Percentiles rank a stretch among this genome's conserved stretches.
Evolutionary conservation across 2,113 vertebrate genomes (phyloP).

Genomic region (Tapirus terrestris): DNA sequence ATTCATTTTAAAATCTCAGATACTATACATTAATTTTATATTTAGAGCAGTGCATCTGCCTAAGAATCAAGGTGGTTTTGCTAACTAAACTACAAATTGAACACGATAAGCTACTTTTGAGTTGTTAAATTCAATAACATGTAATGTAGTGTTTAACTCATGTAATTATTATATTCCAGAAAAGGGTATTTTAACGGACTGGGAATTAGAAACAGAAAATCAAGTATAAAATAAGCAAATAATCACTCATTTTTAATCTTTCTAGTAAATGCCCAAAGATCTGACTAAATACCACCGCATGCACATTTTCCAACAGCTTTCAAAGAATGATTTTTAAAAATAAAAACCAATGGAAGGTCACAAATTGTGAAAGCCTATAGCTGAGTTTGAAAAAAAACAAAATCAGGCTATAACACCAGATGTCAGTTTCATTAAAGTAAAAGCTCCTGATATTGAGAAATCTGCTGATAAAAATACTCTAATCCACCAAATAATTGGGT

Average conservation of each 20-base stretch:
- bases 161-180: constrained; percentile 10
- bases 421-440: constrained; percentile 47
- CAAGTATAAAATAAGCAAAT: constrained; percentile 44
- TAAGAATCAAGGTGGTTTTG: constrained; percentile 59
- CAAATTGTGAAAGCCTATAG: not conserved
- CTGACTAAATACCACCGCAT: not conserved
- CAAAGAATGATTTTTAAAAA: too few species aligned
- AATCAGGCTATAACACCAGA: not conserved
- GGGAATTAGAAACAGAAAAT: constrained; percentile 22
- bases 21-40: constrained; percentile 26
- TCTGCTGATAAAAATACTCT: constrained; percentile 13
- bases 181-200: not conserved
- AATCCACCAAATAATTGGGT: constrained; percentile 49
- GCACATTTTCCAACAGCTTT: not conserved
- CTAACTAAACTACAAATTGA: not conserved
- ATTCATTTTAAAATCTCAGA: constrained; percentile 15
- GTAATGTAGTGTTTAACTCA: not conserved
- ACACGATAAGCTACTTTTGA: constrained; percentile 39
- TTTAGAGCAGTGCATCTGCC: not conserved
- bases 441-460: constrained; percentile 44
- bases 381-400: not conserved
- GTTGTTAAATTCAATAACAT: not conserved
- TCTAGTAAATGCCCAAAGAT: not conserved
- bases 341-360: not conserved
- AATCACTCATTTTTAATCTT: not conserved